These are phyloP conservation scores for Rhinolophus ferrumequinum DNA, from an alignment of 2,113 vertebrate genomes.

Conservation along the genomic window DNA sequence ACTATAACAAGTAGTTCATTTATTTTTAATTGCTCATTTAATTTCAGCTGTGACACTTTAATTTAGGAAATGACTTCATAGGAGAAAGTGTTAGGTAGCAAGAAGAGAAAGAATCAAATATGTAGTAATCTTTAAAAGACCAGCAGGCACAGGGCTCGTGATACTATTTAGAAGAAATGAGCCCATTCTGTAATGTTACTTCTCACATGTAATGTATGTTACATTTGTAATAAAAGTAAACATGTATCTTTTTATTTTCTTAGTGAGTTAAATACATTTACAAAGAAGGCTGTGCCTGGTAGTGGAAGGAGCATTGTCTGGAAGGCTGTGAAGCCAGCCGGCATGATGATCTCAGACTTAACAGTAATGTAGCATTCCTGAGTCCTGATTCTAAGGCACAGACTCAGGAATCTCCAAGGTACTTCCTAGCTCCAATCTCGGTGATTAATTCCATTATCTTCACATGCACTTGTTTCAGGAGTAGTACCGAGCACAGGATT, in stretches of 20 bases:
- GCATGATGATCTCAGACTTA: background rate
- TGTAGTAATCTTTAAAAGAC: background rate
- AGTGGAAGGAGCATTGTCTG: background rate
- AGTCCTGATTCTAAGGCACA: background rate
- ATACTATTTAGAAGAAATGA: slow-evolving; percentile 22
- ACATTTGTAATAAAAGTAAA: slow-evolving; percentile 28
- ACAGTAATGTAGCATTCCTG: background rate
- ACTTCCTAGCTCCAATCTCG: background rate
- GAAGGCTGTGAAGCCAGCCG: background rate
- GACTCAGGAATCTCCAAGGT: background rate
- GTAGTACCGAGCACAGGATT: background rate
- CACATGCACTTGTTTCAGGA: background rate
- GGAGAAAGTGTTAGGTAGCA: background rate
- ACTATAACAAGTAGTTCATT: slow-evolving; percentile 48
- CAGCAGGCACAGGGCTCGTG: background rate
- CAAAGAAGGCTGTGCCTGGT: fast-evolving
- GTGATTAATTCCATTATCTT: background rate
- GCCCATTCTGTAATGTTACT: background rate
- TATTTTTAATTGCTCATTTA: slow-evolving; percentile 68
- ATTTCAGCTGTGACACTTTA: slow-evolving; percentile 54
- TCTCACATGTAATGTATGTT: background rate
- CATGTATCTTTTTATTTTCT: background rate
- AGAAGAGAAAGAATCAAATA: slow-evolving; percentile 33
- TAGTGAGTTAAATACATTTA: background rate
- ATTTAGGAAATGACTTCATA: slow-evolving; percentile 53